Conservation (phyloP, 2,888 invertebrate genomes). For the Nemotelus pantherinus region DNA sequence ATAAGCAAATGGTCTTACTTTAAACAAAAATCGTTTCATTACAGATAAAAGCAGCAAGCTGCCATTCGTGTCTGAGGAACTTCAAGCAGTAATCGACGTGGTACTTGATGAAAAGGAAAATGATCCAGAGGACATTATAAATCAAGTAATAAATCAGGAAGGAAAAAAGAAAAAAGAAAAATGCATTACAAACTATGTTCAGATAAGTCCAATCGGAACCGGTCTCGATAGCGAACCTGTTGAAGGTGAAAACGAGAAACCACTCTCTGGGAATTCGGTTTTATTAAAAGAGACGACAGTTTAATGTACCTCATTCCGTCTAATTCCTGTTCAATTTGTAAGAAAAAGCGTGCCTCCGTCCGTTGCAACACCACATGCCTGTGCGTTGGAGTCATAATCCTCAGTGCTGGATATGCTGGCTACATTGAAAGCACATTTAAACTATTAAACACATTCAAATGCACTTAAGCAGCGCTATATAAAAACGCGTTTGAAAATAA, state of each 20-base stretch:
- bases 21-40: neutral
- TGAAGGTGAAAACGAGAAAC: neutral
- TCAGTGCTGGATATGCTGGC: no score
- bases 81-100: conserved; percentile 56
- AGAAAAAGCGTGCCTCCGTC: no score
- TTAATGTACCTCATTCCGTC: neutral
- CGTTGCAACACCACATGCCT: no score
- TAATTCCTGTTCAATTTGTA: no score
- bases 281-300: conserved; percentile 30
- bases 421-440: no score
- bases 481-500: no score
- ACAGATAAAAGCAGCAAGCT: conserved; percentile 47
- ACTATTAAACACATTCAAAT: no score
- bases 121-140: neutral
- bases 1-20: no score
- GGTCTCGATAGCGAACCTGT: neutral
- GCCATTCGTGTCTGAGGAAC: conserved; percentile 53
- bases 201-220: conserved; percentile 53
- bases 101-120: conserved; percentile 52
- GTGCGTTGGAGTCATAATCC: no score
- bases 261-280: neutral
- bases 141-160: conserved; percentile 6
- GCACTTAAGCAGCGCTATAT: no score
- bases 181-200: conserved; percentile 54
- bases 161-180: conserved; percentile 34